Base-by-base conservation (phyloP, 2,113 vertebrate genomes). In the Eclectus roratus region DNA sequence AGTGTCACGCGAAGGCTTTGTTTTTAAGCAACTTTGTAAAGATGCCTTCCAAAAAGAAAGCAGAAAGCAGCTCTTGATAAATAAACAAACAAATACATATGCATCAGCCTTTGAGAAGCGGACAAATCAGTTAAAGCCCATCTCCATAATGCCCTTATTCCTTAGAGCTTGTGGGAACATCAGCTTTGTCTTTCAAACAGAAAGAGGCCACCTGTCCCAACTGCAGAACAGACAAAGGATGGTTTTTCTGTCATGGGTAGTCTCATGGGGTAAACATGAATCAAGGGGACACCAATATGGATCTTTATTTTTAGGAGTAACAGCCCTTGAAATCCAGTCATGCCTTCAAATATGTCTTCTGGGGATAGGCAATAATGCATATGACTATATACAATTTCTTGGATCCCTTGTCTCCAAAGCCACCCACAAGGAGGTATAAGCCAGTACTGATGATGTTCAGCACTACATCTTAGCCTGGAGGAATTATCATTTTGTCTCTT, bases 181-280 rank as follows among this genome's bases (percentile, higher is more conserved):
- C 87, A 94, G 71, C 94, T 95, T 68, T 25, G 31, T 55, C 55
- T 88, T 93, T 93, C 72, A 84, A 86, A 93, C 1, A 1, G 82
- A 68, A 93, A 88, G 69, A 88, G 47, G 60, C 85, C 91, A 94
- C 93, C 91, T 95, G 88, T 49, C 85, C 90, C 68, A 90, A 20
- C 58, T 3, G 19, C 39, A 88, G 68, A 60, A 68, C 46, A 92
- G 53, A 94, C 80, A 91, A 96, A 96, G 64, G 46, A 77, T 50
- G 41, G 25, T n/a, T 68, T 25, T 44, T 79, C 44, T 91, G 72
- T 55, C 50, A 65, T 6, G 50, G 68, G 33, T 5, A 80, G 43
- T 83, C 85, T 68, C 90, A 52, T 9, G 39, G 68, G 88, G 25
- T 64, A 80, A 94, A 82, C 52, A 68, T 80, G 68, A 95, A 91